Percentiles rank a stretch among this genome's conserved stretches.
Evolutionary conservation across 2,888 invertebrate genomes (phyloP).

Genomic region (Bruchidius siliquastri): DNA sequence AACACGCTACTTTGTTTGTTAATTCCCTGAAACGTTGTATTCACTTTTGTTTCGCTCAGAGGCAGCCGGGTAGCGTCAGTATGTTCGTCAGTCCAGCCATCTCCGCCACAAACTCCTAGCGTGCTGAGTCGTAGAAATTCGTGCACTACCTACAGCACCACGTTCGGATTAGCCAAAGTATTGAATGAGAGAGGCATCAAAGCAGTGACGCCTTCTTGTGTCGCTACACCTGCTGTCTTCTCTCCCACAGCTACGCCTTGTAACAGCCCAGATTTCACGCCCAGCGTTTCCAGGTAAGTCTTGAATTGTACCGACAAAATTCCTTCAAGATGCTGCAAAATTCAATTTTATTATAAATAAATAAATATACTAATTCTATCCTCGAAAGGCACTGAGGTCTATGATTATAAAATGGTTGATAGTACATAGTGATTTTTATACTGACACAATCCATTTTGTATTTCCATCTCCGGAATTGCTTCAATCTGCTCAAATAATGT

Average conservation of each 20-base stretch:
- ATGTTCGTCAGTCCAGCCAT: conserved; percentile 53
- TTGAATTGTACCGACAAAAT: too few relatives aligned
- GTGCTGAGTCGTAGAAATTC: conserved; percentile 71
- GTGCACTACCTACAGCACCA: conserved; percentile 73
- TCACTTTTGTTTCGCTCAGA: conserved; percentile 26
- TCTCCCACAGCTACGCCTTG: conserved; percentile 84
- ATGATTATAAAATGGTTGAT: too few relatives aligned
- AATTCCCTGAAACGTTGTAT: too few relatives aligned
- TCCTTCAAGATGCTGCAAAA: too few relatives aligned
- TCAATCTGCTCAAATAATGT: too few relatives aligned
- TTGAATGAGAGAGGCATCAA: conserved; percentile 71
- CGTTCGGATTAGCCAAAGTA: conserved; percentile 67
- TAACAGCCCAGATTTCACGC: conserved; percentile 74
- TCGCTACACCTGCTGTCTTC: conserved; percentile 60
- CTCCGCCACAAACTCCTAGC: conserved; percentile 50
- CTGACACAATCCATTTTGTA: too few relatives aligned
- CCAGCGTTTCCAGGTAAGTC: conserved; percentile 46
- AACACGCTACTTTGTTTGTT: too few relatives aligned
- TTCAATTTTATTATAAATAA: too few relatives aligned
- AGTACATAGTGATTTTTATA: too few relatives aligned
- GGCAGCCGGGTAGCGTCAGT: conserved; percentile 65
- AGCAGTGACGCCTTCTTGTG: conserved; percentile 65
- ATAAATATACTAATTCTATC: too few relatives aligned
- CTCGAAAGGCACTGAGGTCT: too few relatives aligned
- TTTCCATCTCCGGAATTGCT: too few relatives aligned